Percentiles rank a stretch among this genome's conserved stretches.
Evolutionary conservation across 2,113 vertebrate genomes (phyloP).

Genomic region (Seriola aureovittata): DNA sequence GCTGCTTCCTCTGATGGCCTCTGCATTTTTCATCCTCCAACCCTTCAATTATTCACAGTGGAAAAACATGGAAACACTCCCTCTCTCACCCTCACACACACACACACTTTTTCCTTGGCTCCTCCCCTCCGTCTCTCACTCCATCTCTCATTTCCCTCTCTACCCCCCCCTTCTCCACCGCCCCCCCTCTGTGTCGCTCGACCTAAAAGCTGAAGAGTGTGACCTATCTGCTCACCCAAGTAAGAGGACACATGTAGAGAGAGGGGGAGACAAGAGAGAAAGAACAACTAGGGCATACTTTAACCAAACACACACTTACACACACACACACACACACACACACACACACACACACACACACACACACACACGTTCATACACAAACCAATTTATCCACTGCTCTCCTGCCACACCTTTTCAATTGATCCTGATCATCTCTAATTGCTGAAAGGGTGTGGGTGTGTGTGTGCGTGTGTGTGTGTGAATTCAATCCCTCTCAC

Average conservation of each 20-base stretch:
- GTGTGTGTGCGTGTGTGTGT: slow-evolving; percentile 1
- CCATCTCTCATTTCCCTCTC: slow-evolving; percentile 16
- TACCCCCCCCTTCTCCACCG: background rate
- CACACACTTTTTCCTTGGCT: slow-evolving; percentile 20
- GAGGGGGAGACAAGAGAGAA: slow-evolving; percentile 35
- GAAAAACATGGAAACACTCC: slow-evolving; percentile 69
- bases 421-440: slow-evolving; percentile 16
- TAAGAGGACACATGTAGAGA: slow-evolving; percentile 74
- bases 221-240: slow-evolving; percentile 80
- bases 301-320: slow-evolving; percentile 47
- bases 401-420: slow-evolving; percentile 40
- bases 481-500: slow-evolving; percentile 57
- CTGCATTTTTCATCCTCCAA: slow-evolving; percentile 78
- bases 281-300: slow-evolving; percentile 48
- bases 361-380: background rate
- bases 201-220: slow-evolving; percentile 70
- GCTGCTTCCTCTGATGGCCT: slow-evolving; percentile 70
- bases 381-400: slow-evolving; percentile 8
- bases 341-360: slow-evolving; percentile 34
- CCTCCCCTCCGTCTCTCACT: slow-evolving; percentile 9
- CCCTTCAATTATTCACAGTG: slow-evolving; percentile 83
- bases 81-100: background rate
- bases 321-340: slow-evolving; percentile 4
- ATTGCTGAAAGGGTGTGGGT: background rate
- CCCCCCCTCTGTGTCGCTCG: slow-evolving; percentile 16